Evolutionary conservation across 1,140 invertebrate species (phyloP).

Genomic region (Latrodectus geometricus): DNA sequence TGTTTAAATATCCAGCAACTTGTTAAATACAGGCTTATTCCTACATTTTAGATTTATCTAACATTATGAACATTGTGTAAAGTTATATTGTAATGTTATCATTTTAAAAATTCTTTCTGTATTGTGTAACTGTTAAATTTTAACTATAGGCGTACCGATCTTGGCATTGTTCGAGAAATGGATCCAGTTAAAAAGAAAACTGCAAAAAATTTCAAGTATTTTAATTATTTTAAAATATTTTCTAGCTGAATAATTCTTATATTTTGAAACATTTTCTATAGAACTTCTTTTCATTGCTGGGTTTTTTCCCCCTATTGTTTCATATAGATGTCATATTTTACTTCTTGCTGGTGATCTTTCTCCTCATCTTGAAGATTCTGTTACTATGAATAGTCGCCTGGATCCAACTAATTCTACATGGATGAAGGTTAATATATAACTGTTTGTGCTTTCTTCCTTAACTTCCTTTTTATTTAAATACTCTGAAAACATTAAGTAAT

Average conservation of each 20-base stretch:
- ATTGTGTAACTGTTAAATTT: no score
- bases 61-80: no score
- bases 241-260: no score
- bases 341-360: constrained; percentile 94
- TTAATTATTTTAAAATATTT: constrained; percentile 11
- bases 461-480: no score
- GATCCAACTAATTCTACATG: constrained; percentile 96
- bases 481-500: no score
- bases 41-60: no score
- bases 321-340: constrained; percentile 83
- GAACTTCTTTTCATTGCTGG: background rate
- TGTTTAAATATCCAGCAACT: no score
- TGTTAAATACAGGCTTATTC: no score
- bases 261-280: no score
- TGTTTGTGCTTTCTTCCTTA: no score
- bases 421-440: constrained; percentile 79
- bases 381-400: constrained; percentile 92
- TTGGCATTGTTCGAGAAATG: constrained; percentile 85
- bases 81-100: no score
- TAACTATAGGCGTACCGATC: constrained; percentile 81
- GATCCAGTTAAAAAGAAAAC: constrained; percentile 78
- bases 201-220: constrained; percentile 72
- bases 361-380: constrained; percentile 96
- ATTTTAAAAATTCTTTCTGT: no score
- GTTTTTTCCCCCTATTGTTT: background rate